These are phyloP conservation scores for Eupeodes latifasciatus DNA, from an alignment of 2,888 invertebrate species.

Conservation along the genomic window DNA sequence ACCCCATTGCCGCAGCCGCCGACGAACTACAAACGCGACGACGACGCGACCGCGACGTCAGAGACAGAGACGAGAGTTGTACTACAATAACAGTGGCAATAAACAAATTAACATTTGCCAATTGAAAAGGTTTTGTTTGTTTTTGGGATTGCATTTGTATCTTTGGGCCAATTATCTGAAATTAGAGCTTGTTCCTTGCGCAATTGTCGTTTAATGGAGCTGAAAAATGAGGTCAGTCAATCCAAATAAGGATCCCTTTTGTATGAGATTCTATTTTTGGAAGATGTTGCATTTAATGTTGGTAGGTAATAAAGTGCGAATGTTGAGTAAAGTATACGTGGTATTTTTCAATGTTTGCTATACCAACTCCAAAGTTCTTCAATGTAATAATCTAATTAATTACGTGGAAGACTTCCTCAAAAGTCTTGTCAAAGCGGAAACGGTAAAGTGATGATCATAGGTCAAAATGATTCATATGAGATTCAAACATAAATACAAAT, in stretches of 20 bases:
- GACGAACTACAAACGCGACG: too few species aligned
- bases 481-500: too few species aligned
- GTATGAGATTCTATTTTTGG: constrained; percentile 39
- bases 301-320: background rate
- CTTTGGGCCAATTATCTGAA: constrained; percentile 66
- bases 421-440: too few species aligned
- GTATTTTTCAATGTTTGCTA: too few species aligned
- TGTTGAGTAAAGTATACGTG: background rate
- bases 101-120: constrained; percentile 75
- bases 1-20: constrained; percentile 4
- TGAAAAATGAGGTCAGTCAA: constrained; percentile 49
- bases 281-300: background rate
- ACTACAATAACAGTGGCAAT: constrained; percentile 49
- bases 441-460: too few species aligned
- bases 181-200: constrained; percentile 70
- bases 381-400: too few species aligned
- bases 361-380: too few species aligned
- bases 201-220: constrained; percentile 46
- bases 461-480: too few species aligned
- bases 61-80: background rate
- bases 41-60: too few species aligned
- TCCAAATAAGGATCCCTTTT: constrained; percentile 10
- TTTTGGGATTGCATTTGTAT: constrained; percentile 26
- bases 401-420: too few species aligned
- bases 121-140: constrained; percentile 54